These are phyloP conservation scores for Echinops telfairi DNA, from an alignment of 2,113 vertebrate genomes.

Conservation along the genomic window DNA sequence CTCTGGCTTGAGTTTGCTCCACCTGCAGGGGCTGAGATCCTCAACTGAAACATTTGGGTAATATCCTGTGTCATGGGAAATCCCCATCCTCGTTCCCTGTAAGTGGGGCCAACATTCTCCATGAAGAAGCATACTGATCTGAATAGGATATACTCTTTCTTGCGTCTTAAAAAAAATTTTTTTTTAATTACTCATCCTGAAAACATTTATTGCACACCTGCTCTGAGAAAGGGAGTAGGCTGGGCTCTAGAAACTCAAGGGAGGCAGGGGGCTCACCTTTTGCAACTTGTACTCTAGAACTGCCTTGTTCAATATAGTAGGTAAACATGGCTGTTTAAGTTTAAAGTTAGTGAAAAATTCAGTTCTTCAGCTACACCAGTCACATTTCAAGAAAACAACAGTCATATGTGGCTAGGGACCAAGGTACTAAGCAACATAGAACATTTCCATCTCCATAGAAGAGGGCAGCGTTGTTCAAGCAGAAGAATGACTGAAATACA, in stretches of 20 bases:
- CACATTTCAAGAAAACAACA: neutral
- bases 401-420: neutral
- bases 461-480: neutral
- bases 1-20: neutral
- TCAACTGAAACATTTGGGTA: constrained; percentile 48
- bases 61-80: neutral
- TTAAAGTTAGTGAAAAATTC: constrained; percentile 30
- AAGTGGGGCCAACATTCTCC: constrained; percentile 7
- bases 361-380: neutral
- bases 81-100: neutral
- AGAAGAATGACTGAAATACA: neutral
- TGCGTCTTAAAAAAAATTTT: no score
- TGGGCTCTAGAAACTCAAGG: neutral
- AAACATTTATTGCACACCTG: constrained; percentile 27
- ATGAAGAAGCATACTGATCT: neutral
- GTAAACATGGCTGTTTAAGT: neutral
- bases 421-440: neutral
- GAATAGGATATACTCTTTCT: neutral
- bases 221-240: neutral
- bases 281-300: neutral
- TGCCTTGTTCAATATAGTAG: neutral
- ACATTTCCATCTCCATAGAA: neutral
- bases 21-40: neutral
- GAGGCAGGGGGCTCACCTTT: neutral
- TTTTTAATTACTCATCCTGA: neutral